Conservation (phyloP, 1,140 invertebrate species). For the Palaemon carinicauda region DNA sequence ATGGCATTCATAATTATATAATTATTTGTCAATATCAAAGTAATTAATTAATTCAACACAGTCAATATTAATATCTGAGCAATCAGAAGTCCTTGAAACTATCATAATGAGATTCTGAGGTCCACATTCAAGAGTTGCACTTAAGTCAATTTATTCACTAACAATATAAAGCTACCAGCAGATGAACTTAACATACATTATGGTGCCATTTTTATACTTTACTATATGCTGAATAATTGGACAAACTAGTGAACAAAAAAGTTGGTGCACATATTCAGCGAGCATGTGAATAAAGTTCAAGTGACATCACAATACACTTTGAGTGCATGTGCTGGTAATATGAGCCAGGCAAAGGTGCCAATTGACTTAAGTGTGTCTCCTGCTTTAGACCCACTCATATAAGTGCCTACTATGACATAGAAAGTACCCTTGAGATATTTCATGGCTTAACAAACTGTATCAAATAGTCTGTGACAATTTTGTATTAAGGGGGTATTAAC, state of each 20-base stretch:
- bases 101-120: conserved; percentile 33
- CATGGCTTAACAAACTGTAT: conserved; percentile 49
- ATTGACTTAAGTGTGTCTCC: neutral
- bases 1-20: conserved; percentile 18
- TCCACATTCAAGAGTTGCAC: neutral
- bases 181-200: neutral
- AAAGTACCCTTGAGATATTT: conserved; percentile 40
- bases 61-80: conserved; percentile 25
- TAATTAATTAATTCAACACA: conserved; percentile 26
- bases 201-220: no score
- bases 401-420: conserved; percentile 15
- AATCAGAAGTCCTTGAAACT: conserved; percentile 43
- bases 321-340: neutral
- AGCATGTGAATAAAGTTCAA: neutral
- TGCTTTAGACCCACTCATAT: neutral
- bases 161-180: neutral
- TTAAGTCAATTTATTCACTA: neutral
- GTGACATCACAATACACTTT: neutral
- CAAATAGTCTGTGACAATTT: conserved; percentile 34
- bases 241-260: no score
- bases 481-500: conserved; percentile 23
- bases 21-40: conserved; percentile 24
- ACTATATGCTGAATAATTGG: no score
- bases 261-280: neutral
- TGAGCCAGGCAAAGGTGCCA: neutral